Conservation (phyloP, 1,140 invertebrate genomes). For the Aporrectodea caliginosa region DNA sequence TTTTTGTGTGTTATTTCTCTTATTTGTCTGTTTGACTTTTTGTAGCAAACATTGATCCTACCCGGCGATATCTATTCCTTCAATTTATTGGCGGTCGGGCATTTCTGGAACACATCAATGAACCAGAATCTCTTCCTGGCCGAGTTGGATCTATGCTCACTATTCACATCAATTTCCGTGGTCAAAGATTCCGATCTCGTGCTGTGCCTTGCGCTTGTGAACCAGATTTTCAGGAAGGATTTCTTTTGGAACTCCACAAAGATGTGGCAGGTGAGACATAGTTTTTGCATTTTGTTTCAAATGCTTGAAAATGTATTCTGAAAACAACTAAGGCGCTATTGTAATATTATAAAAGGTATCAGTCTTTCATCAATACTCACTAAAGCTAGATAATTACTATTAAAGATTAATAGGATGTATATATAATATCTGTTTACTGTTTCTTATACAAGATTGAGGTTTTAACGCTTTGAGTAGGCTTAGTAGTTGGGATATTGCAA, state of each 20-base stretch:
- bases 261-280: constrained; percentile 47
- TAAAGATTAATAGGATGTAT: too few species aligned
- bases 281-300: too few species aligned
- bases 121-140: constrained; percentile 43
- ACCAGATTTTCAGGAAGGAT: constrained; percentile 52
- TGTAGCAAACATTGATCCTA: constrained; percentile 53
- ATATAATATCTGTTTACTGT: too few species aligned
- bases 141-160: constrained; percentile 48
- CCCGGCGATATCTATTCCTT: constrained; percentile 47
- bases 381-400: too few species aligned
- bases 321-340: too few species aligned
- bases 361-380: too few species aligned
- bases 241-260: constrained; percentile 54
- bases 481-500: too few species aligned
- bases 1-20: neutral
- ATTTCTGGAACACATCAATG: constrained; percentile 50
- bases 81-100: constrained; percentile 49
- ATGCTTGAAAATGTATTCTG: too few species aligned
- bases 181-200: constrained; percentile 52
- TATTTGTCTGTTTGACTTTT: constrained; percentile 26
- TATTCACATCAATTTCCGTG: constrained; percentile 51
- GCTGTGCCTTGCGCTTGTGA: constrained; percentile 53
- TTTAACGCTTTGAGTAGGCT: too few species aligned
- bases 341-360: too few species aligned
- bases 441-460: too few species aligned